Conservation (phyloP, 2,888 invertebrate genomes). For the Hemicrepidius hirtus region DNA sequence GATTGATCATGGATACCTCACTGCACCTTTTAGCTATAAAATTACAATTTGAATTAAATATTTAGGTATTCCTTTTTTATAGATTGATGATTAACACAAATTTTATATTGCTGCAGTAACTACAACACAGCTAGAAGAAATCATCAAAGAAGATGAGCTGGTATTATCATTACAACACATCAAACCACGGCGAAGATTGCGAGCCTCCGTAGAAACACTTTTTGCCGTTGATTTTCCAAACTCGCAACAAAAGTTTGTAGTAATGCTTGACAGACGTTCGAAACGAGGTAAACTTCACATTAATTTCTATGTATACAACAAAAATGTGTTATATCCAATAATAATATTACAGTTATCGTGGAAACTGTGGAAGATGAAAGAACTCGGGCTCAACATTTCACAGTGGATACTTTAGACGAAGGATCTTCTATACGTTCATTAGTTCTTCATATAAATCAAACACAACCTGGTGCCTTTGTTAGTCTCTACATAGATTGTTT, state of each 20-base stretch:
- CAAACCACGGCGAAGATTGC: constrained; percentile 72
- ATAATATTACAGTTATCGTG: constrained; percentile 75
- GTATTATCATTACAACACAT: constrained; percentile 74
- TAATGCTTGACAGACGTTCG: constrained; percentile 74
- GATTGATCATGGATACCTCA: no score
- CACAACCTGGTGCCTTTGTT: constrained; percentile 75
- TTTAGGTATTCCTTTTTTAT: background rate
- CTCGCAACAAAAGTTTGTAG: constrained; percentile 73
- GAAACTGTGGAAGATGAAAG: constrained; percentile 78
- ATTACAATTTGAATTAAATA: no score
- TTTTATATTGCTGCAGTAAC: constrained; percentile 68
- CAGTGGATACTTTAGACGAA: constrained; percentile 75
- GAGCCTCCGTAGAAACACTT: constrained; percentile 73
- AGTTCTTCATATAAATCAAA: constrained; percentile 75
- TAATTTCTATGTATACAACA: no score
- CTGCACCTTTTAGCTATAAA: no score
- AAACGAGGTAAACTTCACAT: constrained; percentile 72
- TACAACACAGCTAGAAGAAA: constrained; percentile 73
- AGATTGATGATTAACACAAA: background rate
- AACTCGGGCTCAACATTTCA: constrained; percentile 77
- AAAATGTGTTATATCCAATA: no score
- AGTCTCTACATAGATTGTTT: constrained; percentile 80
- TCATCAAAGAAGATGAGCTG: constrained; percentile 74
- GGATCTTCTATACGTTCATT: constrained; percentile 76
- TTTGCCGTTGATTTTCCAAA: constrained; percentile 75